Evolutionary conservation across 2,888 invertebrate species (phyloP), one percentile per base, ranked within the genome.

Genomic region (Drosophila paucipuncta): DNA sequence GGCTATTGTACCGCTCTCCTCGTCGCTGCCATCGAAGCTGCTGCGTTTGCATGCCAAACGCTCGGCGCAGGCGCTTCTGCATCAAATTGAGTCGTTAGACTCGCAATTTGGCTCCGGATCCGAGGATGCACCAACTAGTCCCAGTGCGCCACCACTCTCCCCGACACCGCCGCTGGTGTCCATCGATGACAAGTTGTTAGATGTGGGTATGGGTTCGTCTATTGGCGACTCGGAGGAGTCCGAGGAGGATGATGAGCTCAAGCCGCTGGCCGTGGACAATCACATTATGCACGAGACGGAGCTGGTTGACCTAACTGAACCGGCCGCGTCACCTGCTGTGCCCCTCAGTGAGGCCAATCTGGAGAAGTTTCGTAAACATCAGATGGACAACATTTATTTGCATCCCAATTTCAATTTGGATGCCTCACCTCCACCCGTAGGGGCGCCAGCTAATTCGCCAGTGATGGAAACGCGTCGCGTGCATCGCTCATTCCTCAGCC

Each of bases 181-280:
- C 18, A 83, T 76, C 59, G 87, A 82, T 31, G 91, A 91, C 16
- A 90, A 90, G 58, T 74, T 91, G n/a, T 83, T 92, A 52, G 91
- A 90, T 43, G 90, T 91, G 22, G 92, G 91, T 65, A 91, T 92
- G 90, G 91, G 91, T 9, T 90, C 91, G 0, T 91, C 92, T 18
- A 91, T 92, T 22, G 91, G 89, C 2, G 91, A 91, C 33, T 92
- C 92, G 0, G 92, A 90, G 70, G 92, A 92, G 55, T 93, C 93
- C 0, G 94, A 93, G 69, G 93, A 93, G 70, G 93, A 93, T 52
- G 93, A 93, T 74, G 93, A 94, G 58, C 79, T 94, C 18, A 93
- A 93, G 64, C 93, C 93, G 4, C 77, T 94, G 68, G 93, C 93
- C 11, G 90, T 92, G 37, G 93, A 93, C 69, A 93, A 93, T 86